Conservation (phyloP, 2,113 vertebrate species). For the Dinomys branickii region DNA sequence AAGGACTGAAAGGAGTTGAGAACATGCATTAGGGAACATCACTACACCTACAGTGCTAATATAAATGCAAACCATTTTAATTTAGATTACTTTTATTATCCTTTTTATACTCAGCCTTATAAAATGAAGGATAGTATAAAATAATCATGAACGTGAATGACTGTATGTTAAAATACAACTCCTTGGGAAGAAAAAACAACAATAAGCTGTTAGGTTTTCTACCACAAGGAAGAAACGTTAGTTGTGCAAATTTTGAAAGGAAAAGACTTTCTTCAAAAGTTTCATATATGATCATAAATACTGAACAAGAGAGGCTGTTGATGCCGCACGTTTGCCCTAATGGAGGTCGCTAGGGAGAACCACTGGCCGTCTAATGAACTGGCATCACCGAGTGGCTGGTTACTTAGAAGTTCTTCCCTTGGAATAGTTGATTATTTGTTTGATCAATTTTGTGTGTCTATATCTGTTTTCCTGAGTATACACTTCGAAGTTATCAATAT, state of each 20-base stretch:
- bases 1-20: not conserved
- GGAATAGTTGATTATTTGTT: too few species aligned
- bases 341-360: not conserved
- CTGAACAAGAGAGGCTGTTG: not conserved
- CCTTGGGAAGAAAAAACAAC: not conserved
- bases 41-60: not conserved
- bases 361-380: not conserved
- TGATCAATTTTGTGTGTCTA: too few species aligned
- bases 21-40: not conserved
- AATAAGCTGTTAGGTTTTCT: slow-evolving; percentile 10
- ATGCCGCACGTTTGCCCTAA: not conserved
- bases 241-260: not conserved
- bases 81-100: slow-evolving; percentile 36
- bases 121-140: slow-evolving; percentile 19
- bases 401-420: slow-evolving; percentile 33
- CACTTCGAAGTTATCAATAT: too few species aligned
- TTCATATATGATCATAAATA: slow-evolving; percentile 27
- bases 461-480: too few species aligned
- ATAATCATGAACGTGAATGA: not conserved
- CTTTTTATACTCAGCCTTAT: not conserved
- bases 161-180: not conserved
- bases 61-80: slow-evolving; percentile 14
- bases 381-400: not conserved
- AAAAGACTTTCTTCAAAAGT: slow-evolving; percentile 33
- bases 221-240: not conserved